Evolutionary conservation across 2,113 vertebrate species (phyloP).

Genomic region (Atlantisia rogersi): DNA sequence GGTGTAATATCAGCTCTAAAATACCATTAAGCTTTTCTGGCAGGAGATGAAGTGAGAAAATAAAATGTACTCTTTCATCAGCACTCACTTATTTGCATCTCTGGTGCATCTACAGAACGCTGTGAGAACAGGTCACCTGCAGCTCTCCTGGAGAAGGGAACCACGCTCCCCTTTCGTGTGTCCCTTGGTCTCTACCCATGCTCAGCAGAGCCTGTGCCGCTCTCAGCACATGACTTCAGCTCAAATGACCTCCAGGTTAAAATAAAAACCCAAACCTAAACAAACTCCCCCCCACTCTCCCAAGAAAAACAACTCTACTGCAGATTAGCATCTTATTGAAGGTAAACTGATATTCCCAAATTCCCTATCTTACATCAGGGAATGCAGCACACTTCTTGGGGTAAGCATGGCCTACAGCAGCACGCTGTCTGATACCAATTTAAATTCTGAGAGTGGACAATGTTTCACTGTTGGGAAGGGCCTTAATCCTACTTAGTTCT

Average conservation of each 20-base stretch:
- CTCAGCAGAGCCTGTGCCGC: neutral
- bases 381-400: neutral
- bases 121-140: neutral
- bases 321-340: neutral
- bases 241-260: neutral
- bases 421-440: neutral
- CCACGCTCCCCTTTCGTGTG: neutral
- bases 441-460: neutral
- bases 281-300: too few relatives aligned
- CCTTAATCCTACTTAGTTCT: neutral
- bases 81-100: constrained; percentile 53
- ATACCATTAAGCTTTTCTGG: constrained; percentile 70
- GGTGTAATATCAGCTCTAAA: constrained; percentile 77
- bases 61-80: constrained; percentile 37
- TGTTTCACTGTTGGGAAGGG: neutral
- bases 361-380: neutral
- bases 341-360: neutral
- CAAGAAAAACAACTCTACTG: neutral
- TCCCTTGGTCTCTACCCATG: neutral
- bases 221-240: neutral
- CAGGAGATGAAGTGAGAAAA: constrained; percentile 64
- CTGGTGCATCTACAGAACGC: neutral
- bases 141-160: neutral
- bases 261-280: neutral
- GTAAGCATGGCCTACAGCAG: neutral